Percentiles rank a stretch among this genome's conserved stretches.
phyloP scores from a whole-genome alignment of 2,888 invertebrate genomes.

The Drosophila stalkeri region DNA sequence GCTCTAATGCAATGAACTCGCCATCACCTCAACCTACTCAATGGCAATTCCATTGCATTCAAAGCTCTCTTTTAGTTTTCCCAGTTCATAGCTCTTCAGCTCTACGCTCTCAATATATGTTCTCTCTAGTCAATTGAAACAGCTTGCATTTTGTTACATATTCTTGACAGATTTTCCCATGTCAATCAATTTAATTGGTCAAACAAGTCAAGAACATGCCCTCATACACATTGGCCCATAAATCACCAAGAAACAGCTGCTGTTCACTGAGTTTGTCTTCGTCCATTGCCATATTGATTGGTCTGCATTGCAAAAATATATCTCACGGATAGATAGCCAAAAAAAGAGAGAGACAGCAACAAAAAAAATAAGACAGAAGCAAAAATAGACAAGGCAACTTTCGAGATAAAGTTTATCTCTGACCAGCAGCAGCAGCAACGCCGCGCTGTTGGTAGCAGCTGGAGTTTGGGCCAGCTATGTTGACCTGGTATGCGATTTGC shows the following conservation, averaged over 20 bases:
- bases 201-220: slow-evolving; percentile 64
- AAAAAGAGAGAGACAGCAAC: slow-evolving; percentile 1
- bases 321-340: slow-evolving; percentile 64
- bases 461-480: slow-evolving; percentile 38
- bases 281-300: slow-evolving; percentile 66
- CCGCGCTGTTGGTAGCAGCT: slow-evolving; percentile 45
- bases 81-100: neutral
- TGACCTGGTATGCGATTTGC: slow-evolving; percentile 81
- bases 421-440: neutral
- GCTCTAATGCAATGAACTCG: neutral
- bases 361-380: slow-evolving; percentile 8
- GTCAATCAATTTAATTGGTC: slow-evolving; percentile 81
- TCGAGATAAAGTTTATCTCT: slow-evolving; percentile 76
- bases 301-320: slow-evolving; percentile 52
- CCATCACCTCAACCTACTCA: neutral
- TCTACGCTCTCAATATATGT: neutral
- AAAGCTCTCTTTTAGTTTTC: neutral
- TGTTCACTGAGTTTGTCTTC: slow-evolving; percentile 10
- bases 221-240: slow-evolving; percentile 62
- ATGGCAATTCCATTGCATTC: neutral
- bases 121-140: neutral
- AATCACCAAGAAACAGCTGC: slow-evolving; percentile 63
- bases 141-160: neutral
- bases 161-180: slow-evolving; percentile 81
- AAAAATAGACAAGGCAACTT: slow-evolving; percentile 55